Evolutionary conservation across 2,797 vertebrate genomes (phyloP).

Genomic region (Onychomys torridus): DNA sequence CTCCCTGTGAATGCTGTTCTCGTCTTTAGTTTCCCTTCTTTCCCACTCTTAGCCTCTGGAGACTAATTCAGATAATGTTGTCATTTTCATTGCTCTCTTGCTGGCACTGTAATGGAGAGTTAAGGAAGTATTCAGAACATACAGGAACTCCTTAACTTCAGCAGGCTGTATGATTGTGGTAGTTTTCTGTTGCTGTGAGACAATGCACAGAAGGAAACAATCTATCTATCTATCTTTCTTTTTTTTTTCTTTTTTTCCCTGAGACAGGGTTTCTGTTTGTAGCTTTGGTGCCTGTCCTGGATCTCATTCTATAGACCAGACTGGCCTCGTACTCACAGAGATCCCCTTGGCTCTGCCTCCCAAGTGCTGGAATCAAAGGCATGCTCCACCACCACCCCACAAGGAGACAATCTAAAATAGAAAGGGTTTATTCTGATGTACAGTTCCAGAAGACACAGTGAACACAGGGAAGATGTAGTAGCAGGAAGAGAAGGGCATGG

Average conservation of each 20-base stretch:
- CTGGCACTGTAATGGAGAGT: slow-evolving; percentile 5
- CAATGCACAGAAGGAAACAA: background rate
- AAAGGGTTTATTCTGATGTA: background rate
- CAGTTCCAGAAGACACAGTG: background rate
- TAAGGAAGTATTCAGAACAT: slow-evolving; percentile 52
- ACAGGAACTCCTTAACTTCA: slow-evolving; percentile 19
- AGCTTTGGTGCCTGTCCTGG: too few relatives aligned
- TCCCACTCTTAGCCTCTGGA: slow-evolving; percentile 63
- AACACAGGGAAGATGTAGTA: too few relatives aligned
- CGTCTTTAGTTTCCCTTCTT: slow-evolving; percentile 65
- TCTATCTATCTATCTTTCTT: too few relatives aligned
- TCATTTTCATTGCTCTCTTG: slow-evolving; percentile 64
- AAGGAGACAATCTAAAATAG: background rate
- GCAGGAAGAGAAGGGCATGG: background rate
- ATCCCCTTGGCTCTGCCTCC: too few relatives aligned
- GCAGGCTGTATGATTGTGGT: background rate
- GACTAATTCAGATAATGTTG: slow-evolving; percentile 51
- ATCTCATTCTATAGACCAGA: too few relatives aligned
- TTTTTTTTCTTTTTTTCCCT: too few relatives aligned
- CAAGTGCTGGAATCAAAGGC: too few relatives aligned
- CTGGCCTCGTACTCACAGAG: too few relatives aligned
- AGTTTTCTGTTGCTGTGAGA: background rate
- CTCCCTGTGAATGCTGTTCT: slow-evolving; percentile 63
- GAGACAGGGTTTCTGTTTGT: too few relatives aligned
- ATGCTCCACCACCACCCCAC: too few relatives aligned